Evolutionary conservation across 2,113 vertebrate genomes (phyloP).

Genomic region (Catharus minimus): DNA sequence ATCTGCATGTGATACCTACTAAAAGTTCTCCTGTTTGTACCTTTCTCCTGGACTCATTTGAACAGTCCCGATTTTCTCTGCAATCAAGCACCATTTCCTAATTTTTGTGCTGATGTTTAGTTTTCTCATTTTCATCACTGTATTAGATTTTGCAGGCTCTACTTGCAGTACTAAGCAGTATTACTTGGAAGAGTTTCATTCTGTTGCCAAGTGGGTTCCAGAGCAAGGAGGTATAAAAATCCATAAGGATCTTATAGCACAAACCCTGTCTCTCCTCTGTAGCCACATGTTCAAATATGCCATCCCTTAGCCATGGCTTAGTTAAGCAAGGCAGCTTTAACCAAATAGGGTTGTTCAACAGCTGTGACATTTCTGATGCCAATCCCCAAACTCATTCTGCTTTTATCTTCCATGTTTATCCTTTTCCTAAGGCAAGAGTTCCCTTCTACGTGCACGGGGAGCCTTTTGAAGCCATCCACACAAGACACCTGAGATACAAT

Average conservation of each 20-base stretch:
- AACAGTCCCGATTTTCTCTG: neutral
- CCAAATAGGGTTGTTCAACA: neutral
- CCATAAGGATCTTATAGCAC: neutral
- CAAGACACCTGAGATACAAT: neutral
- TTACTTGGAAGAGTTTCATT: neutral
- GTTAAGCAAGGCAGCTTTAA: neutral
- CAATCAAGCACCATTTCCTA: neutral
- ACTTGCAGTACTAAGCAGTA: neutral
- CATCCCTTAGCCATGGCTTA: neutral
- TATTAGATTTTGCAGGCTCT: neutral
- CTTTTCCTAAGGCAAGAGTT: neutral
- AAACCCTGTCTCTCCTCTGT: neutral
- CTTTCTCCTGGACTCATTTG: neutral
- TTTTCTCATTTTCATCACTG: neutral
- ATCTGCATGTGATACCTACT: neutral
- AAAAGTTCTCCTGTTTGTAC: neutral
- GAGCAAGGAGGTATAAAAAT: neutral
- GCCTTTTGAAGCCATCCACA: neutral
- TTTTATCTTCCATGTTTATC: neutral
- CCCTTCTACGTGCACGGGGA: neutral
- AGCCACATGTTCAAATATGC: neutral
- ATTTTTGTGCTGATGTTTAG: neutral
- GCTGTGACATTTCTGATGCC: neutral
- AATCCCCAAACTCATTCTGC: neutral
- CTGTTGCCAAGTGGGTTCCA: neutral